These are phyloP conservation scores for Anastatus disparis DNA, from an alignment of 1,140 invertebrate species.

Conservation along the genomic window DNA sequence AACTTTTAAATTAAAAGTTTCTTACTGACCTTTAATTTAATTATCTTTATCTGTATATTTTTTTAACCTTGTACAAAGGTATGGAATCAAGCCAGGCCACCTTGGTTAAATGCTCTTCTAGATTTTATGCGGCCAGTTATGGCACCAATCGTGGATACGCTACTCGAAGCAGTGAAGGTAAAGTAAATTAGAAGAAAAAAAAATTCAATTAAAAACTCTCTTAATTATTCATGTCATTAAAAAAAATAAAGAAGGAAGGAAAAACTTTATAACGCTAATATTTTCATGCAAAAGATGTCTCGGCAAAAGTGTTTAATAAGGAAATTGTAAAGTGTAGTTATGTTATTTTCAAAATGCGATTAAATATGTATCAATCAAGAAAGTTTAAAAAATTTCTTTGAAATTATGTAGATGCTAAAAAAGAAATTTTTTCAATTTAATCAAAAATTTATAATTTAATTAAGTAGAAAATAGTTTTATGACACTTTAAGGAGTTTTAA, in stretches of 20 bases:
- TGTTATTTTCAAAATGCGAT: too few relatives aligned
- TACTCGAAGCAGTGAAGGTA: conserved; percentile 71
- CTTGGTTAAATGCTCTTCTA: conserved; percentile 78
- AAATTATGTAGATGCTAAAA: too few relatives aligned
- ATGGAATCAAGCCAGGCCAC: conserved; percentile 80
- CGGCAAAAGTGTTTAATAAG: background rate
- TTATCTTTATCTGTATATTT: too few relatives aligned
- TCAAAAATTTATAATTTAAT: too few relatives aligned
- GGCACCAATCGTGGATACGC: conserved; percentile 71
- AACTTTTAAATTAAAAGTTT: too few relatives aligned
- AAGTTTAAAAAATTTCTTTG: too few relatives aligned
- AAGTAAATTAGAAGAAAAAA: background rate
- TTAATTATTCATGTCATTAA: background rate
- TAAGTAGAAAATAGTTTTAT: too few relatives aligned
- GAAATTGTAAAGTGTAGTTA: background rate
- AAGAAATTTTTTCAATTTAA: too few relatives aligned
- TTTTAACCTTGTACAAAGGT: too few relatives aligned
- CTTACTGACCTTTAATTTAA: too few relatives aligned
- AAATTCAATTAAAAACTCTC: conserved; percentile 23
- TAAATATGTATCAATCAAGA: too few relatives aligned
- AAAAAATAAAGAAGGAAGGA: background rate
- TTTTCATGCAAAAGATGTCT: background rate
- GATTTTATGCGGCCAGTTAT: conserved; percentile 71
- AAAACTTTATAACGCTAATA: background rate
- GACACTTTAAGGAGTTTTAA: too few relatives aligned